phyloP scores from a whole-genome alignment of 1,140 invertebrate genomes.

The Drosophila saltans region DNA sequence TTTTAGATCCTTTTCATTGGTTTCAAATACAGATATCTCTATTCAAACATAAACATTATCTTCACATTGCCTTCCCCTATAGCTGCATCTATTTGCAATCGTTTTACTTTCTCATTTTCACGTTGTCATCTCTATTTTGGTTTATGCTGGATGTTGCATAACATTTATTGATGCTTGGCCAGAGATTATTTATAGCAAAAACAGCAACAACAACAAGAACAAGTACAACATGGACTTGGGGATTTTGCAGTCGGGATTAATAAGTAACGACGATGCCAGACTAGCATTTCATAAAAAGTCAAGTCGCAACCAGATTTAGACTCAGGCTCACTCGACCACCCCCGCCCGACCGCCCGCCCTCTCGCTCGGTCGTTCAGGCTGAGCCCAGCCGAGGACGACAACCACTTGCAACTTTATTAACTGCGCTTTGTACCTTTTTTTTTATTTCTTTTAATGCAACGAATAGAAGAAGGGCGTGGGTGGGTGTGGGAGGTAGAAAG shows the following conservation, averaged over 20 bases:
- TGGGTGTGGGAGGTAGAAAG: background rate
- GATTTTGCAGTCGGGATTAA: constrained; percentile 66
- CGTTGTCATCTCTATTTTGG: constrained; percentile 18
- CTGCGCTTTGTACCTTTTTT: constrained; percentile 65
- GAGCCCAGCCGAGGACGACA: constrained; percentile 17
- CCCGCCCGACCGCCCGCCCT: background rate
- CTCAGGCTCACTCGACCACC: background rate
- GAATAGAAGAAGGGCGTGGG: background rate
- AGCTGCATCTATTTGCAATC: too few relatives aligned
- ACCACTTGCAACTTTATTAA: constrained; percentile 77
- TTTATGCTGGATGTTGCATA: constrained; percentile 54
- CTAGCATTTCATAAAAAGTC: constrained; percentile 23
- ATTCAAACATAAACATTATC: too few relatives aligned
- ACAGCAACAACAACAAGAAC: background rate
- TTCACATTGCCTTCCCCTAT: too few relatives aligned
- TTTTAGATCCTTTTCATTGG: background rate
- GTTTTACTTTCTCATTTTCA: background rate
- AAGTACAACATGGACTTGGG: constrained; percentile 17
- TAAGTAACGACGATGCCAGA: constrained; percentile 58
- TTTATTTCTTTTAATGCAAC: constrained; percentile 34
- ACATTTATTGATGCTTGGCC: constrained; percentile 79
- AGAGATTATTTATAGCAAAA: constrained; percentile 44
- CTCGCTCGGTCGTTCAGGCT: background rate
- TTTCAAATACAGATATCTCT: too few relatives aligned
- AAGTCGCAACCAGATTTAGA: constrained; percentile 27